A percentile compares a stretch with the other conserved stretches of the same genome.
These are phyloP conservation scores for Merops nubicus DNA, from an alignment of 2,113 vertebrate species.

Conservation along the genomic window DNA sequence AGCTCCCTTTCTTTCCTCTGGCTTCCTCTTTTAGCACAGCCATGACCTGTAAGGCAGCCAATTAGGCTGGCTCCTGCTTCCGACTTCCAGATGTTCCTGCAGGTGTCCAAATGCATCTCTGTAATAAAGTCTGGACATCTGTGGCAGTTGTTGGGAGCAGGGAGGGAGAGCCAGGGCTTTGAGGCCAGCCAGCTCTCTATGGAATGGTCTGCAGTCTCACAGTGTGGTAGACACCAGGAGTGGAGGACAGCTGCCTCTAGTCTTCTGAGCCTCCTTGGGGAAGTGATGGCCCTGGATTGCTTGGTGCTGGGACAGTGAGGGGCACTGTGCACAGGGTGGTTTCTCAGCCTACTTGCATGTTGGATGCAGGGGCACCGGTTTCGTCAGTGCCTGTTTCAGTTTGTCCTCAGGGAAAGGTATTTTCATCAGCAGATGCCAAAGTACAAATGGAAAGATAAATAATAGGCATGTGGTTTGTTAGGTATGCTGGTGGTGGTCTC, in stretches of 20 bases:
- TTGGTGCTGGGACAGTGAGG: accelerated
- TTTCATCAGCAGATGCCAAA: background rate
- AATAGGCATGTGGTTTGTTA: accelerated
- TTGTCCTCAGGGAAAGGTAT: background rate
- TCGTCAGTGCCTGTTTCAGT: background rate
- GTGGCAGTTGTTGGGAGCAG: background rate
- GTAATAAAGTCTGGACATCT: constrained; percentile 32
- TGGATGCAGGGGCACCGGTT: background rate
- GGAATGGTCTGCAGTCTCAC: background rate
- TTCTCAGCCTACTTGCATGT: accelerated
- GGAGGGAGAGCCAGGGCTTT: background rate
- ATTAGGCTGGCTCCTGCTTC: background rate
- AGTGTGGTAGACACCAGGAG: accelerated
- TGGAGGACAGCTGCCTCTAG: accelerated
- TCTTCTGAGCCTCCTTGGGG: accelerated
- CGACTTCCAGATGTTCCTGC: constrained; percentile 19
- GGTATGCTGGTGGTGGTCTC: background rate
- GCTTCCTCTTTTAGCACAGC: background rate
- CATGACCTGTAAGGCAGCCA: background rate
- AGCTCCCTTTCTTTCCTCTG: background rate
- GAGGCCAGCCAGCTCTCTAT: background rate
- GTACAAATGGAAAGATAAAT: background rate
- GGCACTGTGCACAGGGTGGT: accelerated
- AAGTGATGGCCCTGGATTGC: background rate
- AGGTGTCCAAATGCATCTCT: background rate